Conservation (phyloP, 1,140 invertebrate species). For the Saccostrea echinata region DNA sequence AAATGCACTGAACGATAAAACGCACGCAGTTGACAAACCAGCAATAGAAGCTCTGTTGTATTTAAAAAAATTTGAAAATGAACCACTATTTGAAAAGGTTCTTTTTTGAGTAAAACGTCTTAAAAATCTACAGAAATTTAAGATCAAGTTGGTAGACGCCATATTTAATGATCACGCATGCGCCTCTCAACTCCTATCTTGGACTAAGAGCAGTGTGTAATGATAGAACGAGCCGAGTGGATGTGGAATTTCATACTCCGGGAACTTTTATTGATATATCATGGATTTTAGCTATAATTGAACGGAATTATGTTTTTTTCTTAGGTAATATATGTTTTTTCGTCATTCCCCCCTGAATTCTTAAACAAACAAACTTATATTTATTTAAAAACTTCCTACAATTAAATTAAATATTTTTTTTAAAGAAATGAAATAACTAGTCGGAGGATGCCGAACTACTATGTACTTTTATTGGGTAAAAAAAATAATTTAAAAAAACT, state of each 20-base stretch:
- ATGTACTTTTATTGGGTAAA: neutral
- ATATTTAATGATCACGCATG: conserved; percentile 4
- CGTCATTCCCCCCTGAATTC: no score
- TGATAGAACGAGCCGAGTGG: neutral
- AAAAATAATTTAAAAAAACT: neutral
- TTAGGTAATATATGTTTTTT: neutral
- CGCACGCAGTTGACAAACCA: neutral
- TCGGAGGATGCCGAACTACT: neutral
- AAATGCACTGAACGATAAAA: conserved; percentile 6
- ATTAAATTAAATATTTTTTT: neutral
- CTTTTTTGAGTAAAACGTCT: conserved; percentile 8
- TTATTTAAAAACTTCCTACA: neutral
- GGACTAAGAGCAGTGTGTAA: neutral
- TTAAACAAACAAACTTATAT: neutral
- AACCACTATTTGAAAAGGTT: neutral
- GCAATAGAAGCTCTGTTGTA: neutral
- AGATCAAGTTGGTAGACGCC: neutral
- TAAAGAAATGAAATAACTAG: neutral
- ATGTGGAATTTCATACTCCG: neutral
- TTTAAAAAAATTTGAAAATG: conserved; percentile 1
- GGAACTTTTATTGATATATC: neutral
- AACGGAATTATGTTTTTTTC: conserved; percentile 24
- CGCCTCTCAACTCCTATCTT: neutral
- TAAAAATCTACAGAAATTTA: neutral
- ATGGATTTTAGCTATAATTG: conserved; percentile 28